Evolutionary conservation across 2,888 invertebrate genomes (phyloP), one percentile per base, ranked within the genome.

Genomic region (Crossocerus cetratus): DNA sequence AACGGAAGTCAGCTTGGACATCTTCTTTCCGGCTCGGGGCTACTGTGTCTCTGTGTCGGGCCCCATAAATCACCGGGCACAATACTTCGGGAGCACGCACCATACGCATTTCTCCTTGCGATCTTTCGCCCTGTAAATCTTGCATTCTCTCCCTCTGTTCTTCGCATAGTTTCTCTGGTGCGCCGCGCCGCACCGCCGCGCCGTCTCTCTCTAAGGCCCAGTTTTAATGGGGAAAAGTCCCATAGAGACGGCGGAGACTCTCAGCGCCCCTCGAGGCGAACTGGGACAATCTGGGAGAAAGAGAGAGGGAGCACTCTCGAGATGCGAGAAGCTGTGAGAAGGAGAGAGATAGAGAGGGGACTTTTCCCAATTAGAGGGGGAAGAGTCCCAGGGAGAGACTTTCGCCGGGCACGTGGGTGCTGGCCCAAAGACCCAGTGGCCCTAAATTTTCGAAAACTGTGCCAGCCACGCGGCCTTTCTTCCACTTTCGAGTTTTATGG

Each of bases 371-470:
- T 20, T 3, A 13, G 2, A 23, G 13, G 4, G 45, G 18, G 57
- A 49, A 43, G 43, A 53, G 18, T 23, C 61, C 61, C 23, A 16
- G 13, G 43, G 32, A 22, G 32, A n/a, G 56, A 22, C 11, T 16
- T 16, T 16, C 2, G 14, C 14, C 4, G n/a, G 43, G 58, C 14
- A 49, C 49, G 49, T 44, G 44, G 42, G 65, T 32, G 32, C 32
- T 83, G 67, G 56, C 70, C 75, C 74, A 76, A 69, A 79, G 70
- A 82, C 81, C 83, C 72, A 83, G 63, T 84, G 77, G 81, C 72
- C 74, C 69, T 76, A 82, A 83, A 82, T 74, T 82, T 78, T 67
- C 59, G 23, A 76, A 81, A 84, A 82, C 63, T 79, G 76, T 80
- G 74, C 65, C 75, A 78, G 57, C 66, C 59, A 66, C 65, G 63